A percentile compares a stretch with the other conserved stretches of the same genome.
Evolutionary conservation across 2,888 invertebrate genomes (phyloP).

Genomic region (Hyalella azteca): DNA sequence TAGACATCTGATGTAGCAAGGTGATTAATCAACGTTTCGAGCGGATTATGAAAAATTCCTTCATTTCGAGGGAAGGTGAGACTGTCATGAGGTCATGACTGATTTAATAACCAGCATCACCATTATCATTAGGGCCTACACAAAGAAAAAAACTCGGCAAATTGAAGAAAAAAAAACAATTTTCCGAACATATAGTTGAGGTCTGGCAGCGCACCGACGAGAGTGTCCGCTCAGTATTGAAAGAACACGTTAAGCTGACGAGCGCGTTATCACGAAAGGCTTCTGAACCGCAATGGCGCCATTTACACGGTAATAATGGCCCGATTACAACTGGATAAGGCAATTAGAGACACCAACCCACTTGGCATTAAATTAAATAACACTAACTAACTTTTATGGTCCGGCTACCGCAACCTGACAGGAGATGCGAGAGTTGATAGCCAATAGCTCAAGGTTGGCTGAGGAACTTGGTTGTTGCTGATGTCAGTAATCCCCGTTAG

Average conservation of each 20-base stretch:
- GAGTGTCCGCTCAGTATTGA: no score
- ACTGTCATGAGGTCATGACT: no score
- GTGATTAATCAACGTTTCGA: no score
- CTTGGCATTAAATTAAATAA: constrained; percentile 5
- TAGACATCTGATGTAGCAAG: no score
- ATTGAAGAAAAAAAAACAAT: no score
- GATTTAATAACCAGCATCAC: no score
- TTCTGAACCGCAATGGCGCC: constrained; percentile 14
- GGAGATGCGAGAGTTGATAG: background rate
- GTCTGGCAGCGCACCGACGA: no score
- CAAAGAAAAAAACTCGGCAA: background rate
- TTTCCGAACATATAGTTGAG: no score
- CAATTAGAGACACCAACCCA: constrained; percentile 14
- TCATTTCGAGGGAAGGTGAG: no score
- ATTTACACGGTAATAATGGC: constrained; percentile 14
- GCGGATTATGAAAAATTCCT: no score
- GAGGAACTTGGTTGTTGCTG: background rate
- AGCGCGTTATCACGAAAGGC: constrained; percentile 14
- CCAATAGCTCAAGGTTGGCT: background rate
- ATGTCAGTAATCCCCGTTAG: background rate
- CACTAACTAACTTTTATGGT: constrained; percentile 3
- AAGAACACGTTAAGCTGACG: no score
- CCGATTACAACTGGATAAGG: constrained; percentile 2
- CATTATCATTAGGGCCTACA: background rate
- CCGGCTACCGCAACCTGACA: constrained; percentile 14